Evolutionary conservation across 1,140 invertebrate species (phyloP), one percentile per base, ranked within the genome.

Genomic region (Drosophila navojoa): DNA sequence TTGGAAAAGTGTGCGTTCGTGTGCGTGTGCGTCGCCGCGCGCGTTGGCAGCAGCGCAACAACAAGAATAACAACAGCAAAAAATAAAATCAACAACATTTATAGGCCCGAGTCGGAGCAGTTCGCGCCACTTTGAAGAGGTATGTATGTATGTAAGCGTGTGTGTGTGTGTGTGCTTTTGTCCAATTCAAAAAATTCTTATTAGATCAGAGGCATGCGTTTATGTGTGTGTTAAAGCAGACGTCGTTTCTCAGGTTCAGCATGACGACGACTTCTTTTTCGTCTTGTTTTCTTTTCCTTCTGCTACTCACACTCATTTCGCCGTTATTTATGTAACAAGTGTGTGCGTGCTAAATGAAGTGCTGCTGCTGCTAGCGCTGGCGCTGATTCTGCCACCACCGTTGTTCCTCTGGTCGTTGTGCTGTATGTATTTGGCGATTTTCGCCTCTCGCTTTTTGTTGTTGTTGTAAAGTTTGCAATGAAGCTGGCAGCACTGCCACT

Each of bases 311-410:
- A 84, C 84, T 89, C 79, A 70, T 77, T 89, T 82, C 77, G 84
- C 84, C 84, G 79, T 89, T 87, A 84, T 89, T 87, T 87, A 87
- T 89, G 77, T 87, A 87, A 87, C 84, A 87, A 89, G 84, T 89
- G 84, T 87, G 81, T 85, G 77, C 71, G 74, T 81, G 72, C 72
- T 80, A 82, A 84, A 82, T 82, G 62, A 82, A 79, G 81, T 81
- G 81, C 64, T 63, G 68, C 55, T 62, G 59, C 59, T 62, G 58
- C 57, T 61, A 7, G 22, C 77, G 81, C 61, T 53, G 62, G 50
- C 58, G 59, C 55, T 62, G 53, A 45, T 69, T 1, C 19, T 22
- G 19, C 19, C 19, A 22, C 19, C 19, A 22, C 19, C 19, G 7
- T 19, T 60, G 32, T 53, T 55, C 19, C 44, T 66, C 44, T 47